Evolutionary conservation across 2,797 vertebrate genomes (phyloP).

Genomic region (Sitta carolinensis): DNA sequence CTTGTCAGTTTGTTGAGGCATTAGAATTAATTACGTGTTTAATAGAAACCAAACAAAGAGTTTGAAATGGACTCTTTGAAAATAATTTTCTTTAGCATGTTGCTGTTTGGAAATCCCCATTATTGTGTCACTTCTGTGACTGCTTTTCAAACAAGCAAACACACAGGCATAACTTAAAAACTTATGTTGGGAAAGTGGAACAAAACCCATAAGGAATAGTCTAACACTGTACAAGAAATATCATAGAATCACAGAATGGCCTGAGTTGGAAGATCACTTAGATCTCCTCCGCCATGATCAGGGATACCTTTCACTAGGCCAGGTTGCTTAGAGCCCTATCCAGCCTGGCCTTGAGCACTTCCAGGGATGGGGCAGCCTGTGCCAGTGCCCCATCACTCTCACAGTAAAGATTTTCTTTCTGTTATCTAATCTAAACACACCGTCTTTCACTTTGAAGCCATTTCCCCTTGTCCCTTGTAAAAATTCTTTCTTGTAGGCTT

Average conservation of each 20-base stretch:
- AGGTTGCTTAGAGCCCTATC: background rate
- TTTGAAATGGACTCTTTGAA: background rate
- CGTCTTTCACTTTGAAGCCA: background rate
- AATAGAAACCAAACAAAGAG: background rate
- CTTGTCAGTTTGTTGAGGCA: background rate
- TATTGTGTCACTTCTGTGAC: background rate
- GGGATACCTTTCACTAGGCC: background rate
- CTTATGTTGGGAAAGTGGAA: background rate
- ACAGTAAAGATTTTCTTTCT: background rate
- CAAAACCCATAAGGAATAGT: background rate
- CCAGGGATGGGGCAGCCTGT: background rate
- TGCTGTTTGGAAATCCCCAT: background rate
- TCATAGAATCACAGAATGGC: background rate
- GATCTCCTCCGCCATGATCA: background rate
- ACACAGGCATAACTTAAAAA: background rate
- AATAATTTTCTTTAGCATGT: background rate
- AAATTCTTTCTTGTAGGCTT: background rate
- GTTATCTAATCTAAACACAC: background rate
- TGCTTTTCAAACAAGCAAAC: background rate
- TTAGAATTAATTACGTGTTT: background rate
- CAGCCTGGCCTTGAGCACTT: background rate
- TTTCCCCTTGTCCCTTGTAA: background rate
- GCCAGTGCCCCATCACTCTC: too few species aligned
- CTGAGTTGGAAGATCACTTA: background rate
- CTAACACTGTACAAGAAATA: background rate